Evolutionary conservation across 92 coral and sea anemone genomes (phyloP), one percentile per base, ranked within the genome.

Genomic region (Phenganax stokvisi): DNA sequence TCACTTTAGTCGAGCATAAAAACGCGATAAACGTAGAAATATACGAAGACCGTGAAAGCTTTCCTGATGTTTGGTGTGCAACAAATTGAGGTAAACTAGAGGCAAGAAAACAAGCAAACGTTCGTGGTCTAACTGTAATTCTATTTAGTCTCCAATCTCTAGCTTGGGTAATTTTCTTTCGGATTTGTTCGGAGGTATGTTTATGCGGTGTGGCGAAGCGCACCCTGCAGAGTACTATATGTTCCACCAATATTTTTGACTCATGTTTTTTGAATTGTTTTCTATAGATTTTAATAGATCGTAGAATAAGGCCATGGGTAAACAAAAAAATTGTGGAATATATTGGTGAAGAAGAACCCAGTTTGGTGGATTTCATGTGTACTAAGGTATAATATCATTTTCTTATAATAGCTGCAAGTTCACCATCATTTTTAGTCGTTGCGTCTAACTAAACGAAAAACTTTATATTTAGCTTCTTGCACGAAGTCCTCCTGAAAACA

Each of bases 231-330:
- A 4, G 52, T 60, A 5, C 7, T 76, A 31, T 63, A 27, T 75
- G 58, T 58, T 74, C 9, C 53, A 53, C 29, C 47, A 80, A 62
- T 81, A 58, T 68, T 12, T 51, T 73, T 51, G 57, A 16, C 61
- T 52, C 20, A 52, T 30, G 54, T 12, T 57, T 20, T 69, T 75
- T 87, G 79, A 74, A 29, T 57, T 53, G 0, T 85, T 80, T 83
- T 55, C 80, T 87, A 69, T 74, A 94, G 98, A 89, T 81, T 71
- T 89, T 94, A 87, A 96, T 94, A 87, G 98, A 94, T 86, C 97
- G 93, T 76, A 94, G 98, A 64, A 94, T 94, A 92, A 91, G 98
- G 52, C 98, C 98, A 0, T 94, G 98, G 98, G 91, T 94, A 60
- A 94, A 94, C 79, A 94, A 94, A 87, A 94, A 94, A 83, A 94